Conservation (phyloP, 2,888 invertebrate species). For the Netelia melanura region DNA sequence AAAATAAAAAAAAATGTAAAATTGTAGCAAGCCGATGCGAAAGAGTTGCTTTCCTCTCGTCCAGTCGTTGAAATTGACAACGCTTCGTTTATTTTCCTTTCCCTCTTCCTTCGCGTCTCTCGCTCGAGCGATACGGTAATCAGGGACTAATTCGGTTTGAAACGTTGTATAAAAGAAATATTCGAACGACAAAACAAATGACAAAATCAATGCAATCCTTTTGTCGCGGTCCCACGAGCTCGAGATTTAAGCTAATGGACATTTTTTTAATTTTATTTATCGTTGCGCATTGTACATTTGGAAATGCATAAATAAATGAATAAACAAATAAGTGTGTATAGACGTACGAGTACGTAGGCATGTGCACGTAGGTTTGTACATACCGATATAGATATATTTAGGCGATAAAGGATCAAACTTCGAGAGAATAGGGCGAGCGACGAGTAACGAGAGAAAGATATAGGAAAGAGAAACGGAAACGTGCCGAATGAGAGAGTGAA, state of each 20-base stretch:
- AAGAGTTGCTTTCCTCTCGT: constrained; percentile 68
- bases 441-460: constrained; percentile 7
- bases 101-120: constrained; percentile 21
- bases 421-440: neutral
- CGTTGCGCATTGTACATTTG: constrained; percentile 27
- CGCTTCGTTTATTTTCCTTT: constrained; percentile 25
- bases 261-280: neutral
- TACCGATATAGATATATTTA: constrained; percentile 38
- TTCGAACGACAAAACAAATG: constrained; percentile 4
- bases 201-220: constrained; percentile 4
- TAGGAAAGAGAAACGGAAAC: constrained; percentile 28
- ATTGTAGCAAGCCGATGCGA: constrained; percentile 61
- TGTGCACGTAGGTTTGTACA: constrained; percentile 45
- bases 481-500: constrained; percentile 33
- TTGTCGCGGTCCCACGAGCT: neutral
- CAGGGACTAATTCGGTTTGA: neutral
- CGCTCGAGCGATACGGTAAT: constrained; percentile 20
- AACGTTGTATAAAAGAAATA: neutral
- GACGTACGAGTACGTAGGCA: constrained; percentile 29
- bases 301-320: constrained; percentile 41
- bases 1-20: constrained; percentile 45
- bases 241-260: neutral
- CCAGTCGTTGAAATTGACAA: constrained; percentile 60
- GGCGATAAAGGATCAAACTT: constrained; percentile 26
- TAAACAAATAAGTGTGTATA: constrained; percentile 45